Evolutionary conservation across 2,113 vertebrate genomes (phyloP), one percentile per base, ranked within the genome.

Genomic region (Ictidomys tridecemlineatus): DNA sequence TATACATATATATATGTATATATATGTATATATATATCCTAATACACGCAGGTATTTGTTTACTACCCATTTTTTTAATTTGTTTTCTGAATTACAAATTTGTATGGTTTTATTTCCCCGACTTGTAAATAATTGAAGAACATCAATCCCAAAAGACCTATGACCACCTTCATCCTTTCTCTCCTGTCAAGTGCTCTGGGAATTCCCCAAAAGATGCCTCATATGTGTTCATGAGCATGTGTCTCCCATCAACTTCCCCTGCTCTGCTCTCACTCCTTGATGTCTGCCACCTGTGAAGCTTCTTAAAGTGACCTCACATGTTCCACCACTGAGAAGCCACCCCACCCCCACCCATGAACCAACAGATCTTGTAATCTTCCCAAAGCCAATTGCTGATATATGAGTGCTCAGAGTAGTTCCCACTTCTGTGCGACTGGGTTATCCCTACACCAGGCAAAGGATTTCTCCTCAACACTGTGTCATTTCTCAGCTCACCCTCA

Each of bases 41-140:
- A 80, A 85, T 42, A 53, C 6, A 37, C 8, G 1, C 13, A 70
- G 10, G 8, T n/a, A 78, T 78, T 77, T 95, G 4, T 87, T 96
- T 91, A 78, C 37, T 78, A 92, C 30, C 12, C 20, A 95, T 61
- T 70, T 72, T 58, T 22, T n/a, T 65, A 39, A 0, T n/a, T 65
- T 63, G 22, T 83, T 48, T 78, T 65, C 20, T 30, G 45, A 91
- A 86, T 84, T 84, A 80, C 11, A 86, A 37, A 79, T 77, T 65
- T 74, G 24, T n/a, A 37, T 61, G 63, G 24, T 85, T 86, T 94
- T 90, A 39, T 84, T 67, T 89, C 39, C 16, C 8, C 3, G 1
- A 28, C 22, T 89, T 84, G 1, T 77, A 94, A 77, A 93, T 95
- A 93, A 89, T 80, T 58, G 37, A 93, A 65, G 14, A 80, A 58